These are phyloP conservation scores for Todus mexicanus DNA, from an alignment of 2,797 vertebrate species.

Conservation along the genomic window DNA sequence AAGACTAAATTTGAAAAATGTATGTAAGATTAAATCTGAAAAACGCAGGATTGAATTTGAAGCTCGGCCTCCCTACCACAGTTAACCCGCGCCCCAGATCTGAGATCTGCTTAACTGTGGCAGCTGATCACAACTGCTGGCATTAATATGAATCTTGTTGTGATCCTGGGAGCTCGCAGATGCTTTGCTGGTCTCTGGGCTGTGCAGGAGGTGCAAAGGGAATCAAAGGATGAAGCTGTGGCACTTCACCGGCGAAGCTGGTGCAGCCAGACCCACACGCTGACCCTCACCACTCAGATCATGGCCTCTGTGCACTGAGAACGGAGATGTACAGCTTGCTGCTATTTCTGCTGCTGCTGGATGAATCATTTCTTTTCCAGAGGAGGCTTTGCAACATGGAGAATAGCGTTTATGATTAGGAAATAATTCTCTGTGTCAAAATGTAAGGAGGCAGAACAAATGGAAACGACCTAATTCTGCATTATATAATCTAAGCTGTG, in stretches of 20 bases:
- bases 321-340: not conserved
- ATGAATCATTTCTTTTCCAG: not conserved
- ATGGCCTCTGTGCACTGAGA: not conserved
- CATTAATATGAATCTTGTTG: not conserved
- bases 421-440: not conserved
- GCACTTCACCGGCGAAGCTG: not conserved
- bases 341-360: not conserved
- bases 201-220: not conserved
- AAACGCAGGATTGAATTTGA: too few relatives aligned
- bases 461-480: not conserved
- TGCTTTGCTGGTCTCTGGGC: not conserved
- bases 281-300: not conserved
- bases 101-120: not conserved
- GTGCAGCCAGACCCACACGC: not conserved
- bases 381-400: not conserved
- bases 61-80: too few relatives aligned
- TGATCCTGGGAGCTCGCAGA: not conserved
- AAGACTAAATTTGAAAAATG: not conserved
- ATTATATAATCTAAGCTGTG: not conserved
- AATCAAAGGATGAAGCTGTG: accelerated
- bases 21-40: not conserved
- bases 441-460: not conserved
- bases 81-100: too few relatives aligned
- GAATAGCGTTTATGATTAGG: not conserved
- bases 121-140: not conserved